These are phyloP conservation scores for Linepithema humile DNA, from an alignment of 1,140 invertebrate species.

Conservation along the genomic window DNA sequence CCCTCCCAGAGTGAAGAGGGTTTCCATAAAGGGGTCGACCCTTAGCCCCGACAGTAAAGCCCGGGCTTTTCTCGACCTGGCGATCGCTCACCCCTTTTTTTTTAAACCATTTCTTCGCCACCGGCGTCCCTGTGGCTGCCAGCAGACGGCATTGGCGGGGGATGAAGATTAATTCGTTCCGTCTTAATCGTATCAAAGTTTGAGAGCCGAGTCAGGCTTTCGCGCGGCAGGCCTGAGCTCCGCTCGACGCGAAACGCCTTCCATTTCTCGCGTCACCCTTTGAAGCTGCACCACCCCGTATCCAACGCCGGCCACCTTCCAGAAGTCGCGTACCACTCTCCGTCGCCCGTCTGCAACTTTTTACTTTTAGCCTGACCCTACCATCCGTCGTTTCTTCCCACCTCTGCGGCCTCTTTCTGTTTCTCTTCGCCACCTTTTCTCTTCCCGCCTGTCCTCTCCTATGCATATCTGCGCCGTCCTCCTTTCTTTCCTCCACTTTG, in stretches of 20 bases:
- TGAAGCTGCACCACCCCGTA: constrained; percentile 54
- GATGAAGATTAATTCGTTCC: constrained; percentile 85
- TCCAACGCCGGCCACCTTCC: constrained; percentile 45
- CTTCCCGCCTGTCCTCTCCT: background rate
- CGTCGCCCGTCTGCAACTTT: constrained; percentile 74
- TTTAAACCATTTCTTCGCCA: constrained; percentile 68
- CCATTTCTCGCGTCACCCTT: constrained; percentile 47
- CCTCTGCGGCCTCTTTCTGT: constrained; percentile 54
- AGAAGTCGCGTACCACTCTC: constrained; percentile 59
- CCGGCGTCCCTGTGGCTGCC: constrained; percentile 72
- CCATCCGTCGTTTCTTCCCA: constrained; percentile 47
- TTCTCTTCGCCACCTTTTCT: constrained; percentile 34
- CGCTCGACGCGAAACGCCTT: constrained; percentile 70
- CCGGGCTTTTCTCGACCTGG: constrained; percentile 67
- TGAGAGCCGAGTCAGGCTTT: constrained; percentile 80
- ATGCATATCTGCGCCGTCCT: constrained; percentile 5
- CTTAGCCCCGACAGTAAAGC: constrained; percentile 65
- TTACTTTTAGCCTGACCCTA: constrained; percentile 73
- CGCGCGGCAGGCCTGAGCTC: constrained; percentile 72
- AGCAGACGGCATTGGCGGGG: constrained; percentile 77
- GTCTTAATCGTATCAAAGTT: constrained; percentile 85
- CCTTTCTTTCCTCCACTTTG: background rate
- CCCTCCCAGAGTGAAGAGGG: constrained; percentile 69
- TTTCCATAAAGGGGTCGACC: constrained; percentile 65
- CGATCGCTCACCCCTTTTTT: constrained; percentile 77